Conservation (phyloP, 2,888 invertebrate genomes). For the Zaprionus obscuricornis region DNA sequence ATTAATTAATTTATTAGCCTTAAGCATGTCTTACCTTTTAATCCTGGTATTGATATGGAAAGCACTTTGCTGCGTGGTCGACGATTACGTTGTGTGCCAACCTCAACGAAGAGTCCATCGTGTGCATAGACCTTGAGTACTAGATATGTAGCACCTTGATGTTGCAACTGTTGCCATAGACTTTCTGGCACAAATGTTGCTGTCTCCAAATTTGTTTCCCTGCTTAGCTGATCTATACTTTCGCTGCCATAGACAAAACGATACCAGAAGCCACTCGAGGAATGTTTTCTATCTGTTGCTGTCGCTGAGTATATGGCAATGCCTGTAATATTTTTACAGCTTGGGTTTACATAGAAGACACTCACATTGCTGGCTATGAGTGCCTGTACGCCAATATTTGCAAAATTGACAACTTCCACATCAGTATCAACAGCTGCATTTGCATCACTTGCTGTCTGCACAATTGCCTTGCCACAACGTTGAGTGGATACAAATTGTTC, state of each 20-base stretch:
- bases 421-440: slow-evolving; percentile 20
- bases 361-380: slow-evolving; percentile 77
- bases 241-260: slow-evolving; percentile 83
- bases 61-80: slow-evolving; percentile 84
- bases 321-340: slow-evolving; percentile 75
- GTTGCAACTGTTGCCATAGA: slow-evolving; percentile 75
- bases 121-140: slow-evolving; percentile 85
- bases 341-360: slow-evolving; percentile 79
- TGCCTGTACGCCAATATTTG: slow-evolving; percentile 71
- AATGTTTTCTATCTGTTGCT: slow-evolving; percentile 8
- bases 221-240: slow-evolving; percentile 82
- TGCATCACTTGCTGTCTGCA: slow-evolving; percentile 3
- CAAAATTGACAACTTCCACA: slow-evolving; percentile 54
- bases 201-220: slow-evolving; percentile 84
- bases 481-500: slow-evolving; percentile 41
- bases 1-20: not conserved
- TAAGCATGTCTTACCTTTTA: slow-evolving; percentile 62
- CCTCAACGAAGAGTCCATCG: slow-evolving; percentile 85
- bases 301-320: slow-evolving; percentile 72
- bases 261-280: slow-evolving; percentile 66
- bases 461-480: slow-evolving; percentile 46
- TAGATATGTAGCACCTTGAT: slow-evolving; percentile 69
- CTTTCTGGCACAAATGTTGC: slow-evolving; percentile 85
- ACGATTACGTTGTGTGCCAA: slow-evolving; percentile 72
- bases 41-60: slow-evolving; percentile 86